These are phyloP conservation scores for Nannoperca australis DNA, from an alignment of 2,797 vertebrate genomes.

Conservation along the genomic window DNA sequence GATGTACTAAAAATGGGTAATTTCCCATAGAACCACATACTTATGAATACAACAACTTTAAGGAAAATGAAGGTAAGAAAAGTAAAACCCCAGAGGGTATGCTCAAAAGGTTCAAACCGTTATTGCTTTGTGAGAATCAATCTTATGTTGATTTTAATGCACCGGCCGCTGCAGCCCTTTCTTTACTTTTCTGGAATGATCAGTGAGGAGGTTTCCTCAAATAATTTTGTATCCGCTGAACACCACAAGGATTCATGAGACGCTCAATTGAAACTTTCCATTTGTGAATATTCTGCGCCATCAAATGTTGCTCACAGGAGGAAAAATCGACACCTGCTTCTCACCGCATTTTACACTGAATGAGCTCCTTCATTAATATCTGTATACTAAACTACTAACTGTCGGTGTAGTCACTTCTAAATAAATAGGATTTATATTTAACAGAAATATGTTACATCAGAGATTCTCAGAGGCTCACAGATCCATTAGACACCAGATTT, in stretches of 20 bases:
- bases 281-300: conserved; percentile 32
- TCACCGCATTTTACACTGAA: not conserved
- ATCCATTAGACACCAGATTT: conserved; percentile 18
- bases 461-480: conserved; percentile 1
- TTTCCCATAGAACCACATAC: conserved; percentile 7
- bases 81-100: not conserved
- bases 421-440: conserved; percentile 28
- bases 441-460: conserved; percentile 22
- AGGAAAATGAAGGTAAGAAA: not conserved
- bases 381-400: not conserved
- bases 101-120: conserved; percentile 26
- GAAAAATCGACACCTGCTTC: conserved; percentile 28
- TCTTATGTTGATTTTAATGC: conserved; percentile 21
- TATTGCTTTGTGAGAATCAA: conserved; percentile 7
- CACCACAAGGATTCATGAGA: conserved; percentile 33
- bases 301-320: conserved; percentile 34
- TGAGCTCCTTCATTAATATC: not conserved
- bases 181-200: conserved; percentile 25
- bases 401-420: not conserved
- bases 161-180: not conserved
- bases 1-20: conserved; percentile 23
- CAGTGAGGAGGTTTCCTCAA: conserved; percentile 22
- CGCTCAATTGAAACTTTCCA: conserved; percentile 41
- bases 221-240: conserved; percentile 27
- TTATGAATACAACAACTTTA: conserved; percentile 11